Percentiles rank a stretch among this genome's conserved stretches.
phyloP scores from a whole-genome alignment of 2,797 vertebrate species.

The Rousettus madagascariensis region DNA sequence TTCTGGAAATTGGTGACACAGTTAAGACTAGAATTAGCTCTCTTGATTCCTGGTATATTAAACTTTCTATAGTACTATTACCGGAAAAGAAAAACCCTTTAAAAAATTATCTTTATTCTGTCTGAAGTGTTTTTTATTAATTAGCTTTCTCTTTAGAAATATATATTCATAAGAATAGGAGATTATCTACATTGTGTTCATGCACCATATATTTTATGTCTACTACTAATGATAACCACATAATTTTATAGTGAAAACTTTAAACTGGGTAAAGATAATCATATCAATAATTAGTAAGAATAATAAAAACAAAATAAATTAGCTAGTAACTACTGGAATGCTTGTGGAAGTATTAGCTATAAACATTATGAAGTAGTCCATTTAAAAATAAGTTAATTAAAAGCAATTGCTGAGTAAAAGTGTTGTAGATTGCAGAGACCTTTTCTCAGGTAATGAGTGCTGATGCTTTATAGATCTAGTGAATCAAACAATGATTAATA shows the following conservation, averaged over 20 bases:
- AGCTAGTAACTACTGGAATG: not conserved
- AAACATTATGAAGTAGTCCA: not conserved
- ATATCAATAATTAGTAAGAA: constrained; percentile 2
- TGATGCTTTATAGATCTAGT: not conserved
- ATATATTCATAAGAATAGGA: not conserved
- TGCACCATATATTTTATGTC: not conserved
- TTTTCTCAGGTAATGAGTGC: not conserved
- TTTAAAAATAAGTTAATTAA: constrained; percentile 43
- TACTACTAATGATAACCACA: not conserved
- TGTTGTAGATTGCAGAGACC: not conserved
- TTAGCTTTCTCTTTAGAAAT: not conserved
- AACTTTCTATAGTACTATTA: too few relatives aligned
- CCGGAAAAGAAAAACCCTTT: too few relatives aligned
- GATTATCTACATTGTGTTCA: not conserved
- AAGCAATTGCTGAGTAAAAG: not conserved
- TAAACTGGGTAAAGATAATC: not conserved
- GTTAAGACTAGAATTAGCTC: not conserved
- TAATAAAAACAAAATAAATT: not conserved
- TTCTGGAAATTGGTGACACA: not conserved
- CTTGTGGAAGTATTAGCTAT: not conserved
- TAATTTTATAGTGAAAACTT: constrained; percentile 40
- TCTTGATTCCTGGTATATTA: not conserved
- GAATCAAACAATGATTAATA: not conserved
- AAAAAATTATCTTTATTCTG: too few relatives aligned
- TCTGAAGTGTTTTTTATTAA: too few relatives aligned